These are phyloP conservation scores for Agapornis roseicollis DNA, from an alignment of 2,113 vertebrate species.

Conservation along the genomic window DNA sequence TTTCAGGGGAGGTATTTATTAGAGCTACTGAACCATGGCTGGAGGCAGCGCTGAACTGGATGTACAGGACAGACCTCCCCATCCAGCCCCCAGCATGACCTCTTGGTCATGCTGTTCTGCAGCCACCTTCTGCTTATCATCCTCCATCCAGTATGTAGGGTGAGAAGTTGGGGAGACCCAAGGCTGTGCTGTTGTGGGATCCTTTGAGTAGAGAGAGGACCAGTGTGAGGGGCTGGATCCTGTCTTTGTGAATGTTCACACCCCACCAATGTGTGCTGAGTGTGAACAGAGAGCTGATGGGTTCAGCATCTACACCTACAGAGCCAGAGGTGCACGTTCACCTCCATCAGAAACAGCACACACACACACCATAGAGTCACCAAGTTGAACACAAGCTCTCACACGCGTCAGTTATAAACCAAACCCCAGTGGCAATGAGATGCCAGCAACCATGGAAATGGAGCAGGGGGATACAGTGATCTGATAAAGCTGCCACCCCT, in stretches of 20 bases:
- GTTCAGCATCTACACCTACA: rapidly evolving
- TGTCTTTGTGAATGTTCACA: neutral
- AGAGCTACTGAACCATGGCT: neutral
- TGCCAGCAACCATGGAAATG: neutral
- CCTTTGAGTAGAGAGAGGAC: neutral
- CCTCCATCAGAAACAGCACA: neutral
- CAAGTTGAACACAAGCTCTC: neutral
- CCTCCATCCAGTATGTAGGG: neutral
- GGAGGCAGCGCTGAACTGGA: neutral
- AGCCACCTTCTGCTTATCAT: neutral
- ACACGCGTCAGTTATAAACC: neutral
- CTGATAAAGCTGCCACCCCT: neutral
- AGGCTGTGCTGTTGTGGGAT: neutral
- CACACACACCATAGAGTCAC: neutral
- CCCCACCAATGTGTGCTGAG: neutral
- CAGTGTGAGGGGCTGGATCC: neutral
- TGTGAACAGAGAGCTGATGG: neutral
- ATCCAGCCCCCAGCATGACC: neutral
- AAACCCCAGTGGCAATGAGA: rapidly evolving
- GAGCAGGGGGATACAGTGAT: neutral
- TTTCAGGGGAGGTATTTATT: neutral
- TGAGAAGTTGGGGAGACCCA: neutral
- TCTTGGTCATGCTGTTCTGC: neutral
- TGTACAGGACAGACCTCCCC: neutral
- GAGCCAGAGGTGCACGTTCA: neutral